Evolutionary conservation across 2,113 vertebrate species (phyloP), one percentile per base, ranked within the genome.

Genomic region (Thamnaconus septentrionalis): DNA sequence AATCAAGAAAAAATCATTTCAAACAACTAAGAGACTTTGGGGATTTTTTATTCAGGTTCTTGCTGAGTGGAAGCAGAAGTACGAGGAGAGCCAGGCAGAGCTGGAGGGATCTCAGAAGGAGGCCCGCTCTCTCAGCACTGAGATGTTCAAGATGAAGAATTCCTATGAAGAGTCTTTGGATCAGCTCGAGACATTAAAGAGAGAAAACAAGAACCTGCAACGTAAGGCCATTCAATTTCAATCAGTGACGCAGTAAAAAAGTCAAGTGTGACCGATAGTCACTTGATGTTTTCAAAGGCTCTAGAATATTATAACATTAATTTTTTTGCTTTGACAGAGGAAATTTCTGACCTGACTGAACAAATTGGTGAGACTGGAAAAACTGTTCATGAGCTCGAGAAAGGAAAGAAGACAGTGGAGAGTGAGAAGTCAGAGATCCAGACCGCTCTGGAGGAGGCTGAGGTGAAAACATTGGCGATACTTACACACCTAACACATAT

Each of bases 361-460:
- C 90, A 90, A 59, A 59, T 90, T 83, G 88, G 88, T 51, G 94
- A 95, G 58, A 84, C 82, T 5, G 93, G 94, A 46, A 97, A 97
- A 73, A 93, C 91, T 0, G 93, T 96, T 11, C 93, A 95, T 69
- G 95, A 96, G 80, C 76, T 96, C 53, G 95, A 96, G 78, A 96
- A 96, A 76, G 71, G 92, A 43, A 96, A 95, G 84, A 96, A 96
- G 83, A 83, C 91, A 39, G 82, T 85, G 55, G 85, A 96, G 54
- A 71, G 88, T 61, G 94, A 96, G 66, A 96, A 96, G 73, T 71
- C 87, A 61, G 95, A 96, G 86, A 83, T 96, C 12, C 95, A 96
- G 68, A 92, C 83, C 50, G 92, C 93, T 49, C 80, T 96, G 69
- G 95, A 96, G 73, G 94, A 96, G 78, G 93, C 92, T 0, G 94